These are phyloP conservation scores for Lithophane leautieri DNA, from an alignment of 2,888 invertebrate genomes.

Conservation along the genomic window DNA sequence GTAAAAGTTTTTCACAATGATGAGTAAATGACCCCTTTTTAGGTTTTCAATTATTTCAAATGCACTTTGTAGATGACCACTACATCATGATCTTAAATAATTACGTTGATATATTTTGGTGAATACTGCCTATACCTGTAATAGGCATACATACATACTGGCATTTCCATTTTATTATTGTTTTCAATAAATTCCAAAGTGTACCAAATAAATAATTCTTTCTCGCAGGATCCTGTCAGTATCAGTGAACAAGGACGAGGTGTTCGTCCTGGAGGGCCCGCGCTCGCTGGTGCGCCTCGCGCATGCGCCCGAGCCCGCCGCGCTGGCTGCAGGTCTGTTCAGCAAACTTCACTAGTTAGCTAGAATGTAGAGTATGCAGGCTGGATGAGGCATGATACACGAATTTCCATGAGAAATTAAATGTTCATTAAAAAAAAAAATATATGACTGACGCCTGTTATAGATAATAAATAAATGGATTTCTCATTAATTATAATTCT, in stretches of 20 bases:
- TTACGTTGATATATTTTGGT: too few species aligned
- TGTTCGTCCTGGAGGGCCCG: constrained; percentile 95
- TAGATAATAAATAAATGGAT: constrained; percentile 9
- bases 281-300: constrained; percentile 95
- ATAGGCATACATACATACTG: too few species aligned
- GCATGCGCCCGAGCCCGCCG: constrained; percentile 92
- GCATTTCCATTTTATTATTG: too few species aligned
- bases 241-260: constrained; percentile 92
- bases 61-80: neutral
- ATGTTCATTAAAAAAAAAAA: neutral
- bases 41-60: too few species aligned
- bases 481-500: neutral
- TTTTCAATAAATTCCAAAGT: too few species aligned
- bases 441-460: neutral
- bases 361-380: neutral
- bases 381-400: constrained; percentile 14
- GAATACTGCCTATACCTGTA: too few species aligned
- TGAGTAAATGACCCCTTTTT: too few species aligned
- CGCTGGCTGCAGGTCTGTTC: constrained; percentile 83
- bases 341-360: constrained; percentile 29
- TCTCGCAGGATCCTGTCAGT: constrained; percentile 89
- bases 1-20: too few species aligned
- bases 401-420: neutral
- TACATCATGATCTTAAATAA: neutral
- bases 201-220: neutral